phyloP scores from a whole-genome alignment of 1,140 invertebrate species.

The Drosophila littoralis region DNA sequence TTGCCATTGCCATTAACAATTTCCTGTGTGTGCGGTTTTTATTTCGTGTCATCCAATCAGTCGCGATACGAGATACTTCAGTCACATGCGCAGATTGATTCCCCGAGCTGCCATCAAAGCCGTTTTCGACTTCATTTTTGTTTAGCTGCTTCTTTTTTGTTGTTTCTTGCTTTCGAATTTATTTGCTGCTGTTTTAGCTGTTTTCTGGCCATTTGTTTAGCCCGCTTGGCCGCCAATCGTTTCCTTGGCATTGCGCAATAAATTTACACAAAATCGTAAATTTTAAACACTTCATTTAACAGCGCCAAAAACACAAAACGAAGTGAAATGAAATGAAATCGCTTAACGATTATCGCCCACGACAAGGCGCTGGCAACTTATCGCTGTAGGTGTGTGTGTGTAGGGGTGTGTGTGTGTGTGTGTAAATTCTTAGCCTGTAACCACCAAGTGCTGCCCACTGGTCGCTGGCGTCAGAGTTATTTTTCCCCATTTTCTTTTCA shows the following conservation, averaged over 20 bases:
- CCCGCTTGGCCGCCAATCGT: background rate
- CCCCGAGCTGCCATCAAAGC: constrained; percentile 69
- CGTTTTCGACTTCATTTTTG: constrained; percentile 27
- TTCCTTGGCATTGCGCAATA: constrained; percentile 47
- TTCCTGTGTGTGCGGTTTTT: constrained; percentile 56
- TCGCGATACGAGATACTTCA: constrained; percentile 27
- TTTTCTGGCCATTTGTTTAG: constrained; percentile 20
- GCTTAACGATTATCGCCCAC: constrained; percentile 71
- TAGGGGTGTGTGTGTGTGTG: constrained; percentile 2
- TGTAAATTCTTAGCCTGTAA: constrained; percentile 12
- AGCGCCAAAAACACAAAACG: constrained; percentile 35
- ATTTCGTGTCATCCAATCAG: constrained; percentile 74
- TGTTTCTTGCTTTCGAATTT: constrained; percentile 2
- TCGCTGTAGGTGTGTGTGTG: background rate
- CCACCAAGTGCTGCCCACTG: constrained; percentile 9
- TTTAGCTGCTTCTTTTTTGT: background rate
- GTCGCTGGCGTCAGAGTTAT: background rate
- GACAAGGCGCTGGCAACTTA: constrained; percentile 14
- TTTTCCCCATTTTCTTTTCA: constrained; percentile 14
- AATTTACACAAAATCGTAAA: constrained; percentile 67
- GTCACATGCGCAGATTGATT: constrained; percentile 67
- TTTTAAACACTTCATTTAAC: constrained; percentile 78
- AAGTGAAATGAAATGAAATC: constrained; percentile 53
- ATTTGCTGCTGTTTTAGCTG: constrained; percentile 18
- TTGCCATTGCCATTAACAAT: constrained; percentile 61